phyloP scores from a whole-genome alignment of 2,797 vertebrate species.

The Cirrhinus molitorella region DNA sequence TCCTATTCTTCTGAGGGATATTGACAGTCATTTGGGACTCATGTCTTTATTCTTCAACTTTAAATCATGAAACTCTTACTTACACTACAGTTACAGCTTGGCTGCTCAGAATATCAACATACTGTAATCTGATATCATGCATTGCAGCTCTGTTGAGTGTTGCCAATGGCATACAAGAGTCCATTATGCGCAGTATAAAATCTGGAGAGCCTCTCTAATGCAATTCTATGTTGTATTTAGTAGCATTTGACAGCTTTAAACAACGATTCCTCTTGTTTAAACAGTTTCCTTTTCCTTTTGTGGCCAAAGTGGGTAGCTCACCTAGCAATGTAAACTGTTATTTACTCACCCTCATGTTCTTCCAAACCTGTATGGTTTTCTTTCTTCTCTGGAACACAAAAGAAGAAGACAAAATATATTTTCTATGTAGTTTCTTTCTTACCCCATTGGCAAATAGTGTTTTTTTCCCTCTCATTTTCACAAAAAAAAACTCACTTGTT shows the following conservation, averaged over 20 bases:
- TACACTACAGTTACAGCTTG: background rate
- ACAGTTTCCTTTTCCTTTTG: background rate
- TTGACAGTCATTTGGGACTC: conserved; percentile 23
- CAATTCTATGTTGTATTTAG: background rate
- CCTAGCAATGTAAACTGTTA: background rate
- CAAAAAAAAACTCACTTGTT: background rate
- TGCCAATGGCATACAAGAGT: conserved; percentile 1
- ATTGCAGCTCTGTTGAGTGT: conserved; percentile 13
- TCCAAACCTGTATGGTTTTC: background rate
- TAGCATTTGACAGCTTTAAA: conserved; percentile 6
- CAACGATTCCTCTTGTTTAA: conserved; percentile 1
- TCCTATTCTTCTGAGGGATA: conserved; percentile 38
- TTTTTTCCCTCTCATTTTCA: background rate
- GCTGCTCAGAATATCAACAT: background rate
- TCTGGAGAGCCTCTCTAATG: conserved; percentile 10
- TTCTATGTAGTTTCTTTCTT: conserved; percentile 17
- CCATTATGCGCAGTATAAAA: background rate
- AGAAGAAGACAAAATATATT: background rate
- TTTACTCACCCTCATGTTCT: background rate
- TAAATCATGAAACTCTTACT: conserved; percentile 4
- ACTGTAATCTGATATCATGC: conserved; percentile 11
- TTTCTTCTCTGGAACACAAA: conserved; percentile 2
- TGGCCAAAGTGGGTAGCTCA: background rate
- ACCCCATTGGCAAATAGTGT: background rate
- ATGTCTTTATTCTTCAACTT: conserved; percentile 30